phyloP scores from a whole-genome alignment of 2,888 invertebrate genomes.

The Pilophorus perplexus region DNA sequence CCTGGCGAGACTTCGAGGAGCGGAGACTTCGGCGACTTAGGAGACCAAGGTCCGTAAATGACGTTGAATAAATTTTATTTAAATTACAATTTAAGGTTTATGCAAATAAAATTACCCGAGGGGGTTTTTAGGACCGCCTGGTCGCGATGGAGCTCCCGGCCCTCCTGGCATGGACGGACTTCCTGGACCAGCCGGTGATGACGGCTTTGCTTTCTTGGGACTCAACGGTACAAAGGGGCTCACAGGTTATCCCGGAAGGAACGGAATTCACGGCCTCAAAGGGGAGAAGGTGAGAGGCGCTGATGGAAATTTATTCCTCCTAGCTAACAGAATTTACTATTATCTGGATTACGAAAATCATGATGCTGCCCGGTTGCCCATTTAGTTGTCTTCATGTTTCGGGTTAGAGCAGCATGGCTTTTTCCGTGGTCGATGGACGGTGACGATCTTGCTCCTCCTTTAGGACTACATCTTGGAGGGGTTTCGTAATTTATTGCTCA shows the following conservation, averaged over 20 bases:
- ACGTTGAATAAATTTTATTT: too few relatives aligned
- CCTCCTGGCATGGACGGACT: slow-evolving; percentile 48
- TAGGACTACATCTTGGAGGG: neutral
- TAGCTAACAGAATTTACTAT: too few relatives aligned
- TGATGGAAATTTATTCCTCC: too few relatives aligned
- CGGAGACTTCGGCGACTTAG: slow-evolving; percentile 34
- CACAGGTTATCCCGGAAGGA: slow-evolving; percentile 1
- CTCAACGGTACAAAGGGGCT: slow-evolving; percentile 24
- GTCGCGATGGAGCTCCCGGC: slow-evolving; percentile 48
- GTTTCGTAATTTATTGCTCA: neutral
- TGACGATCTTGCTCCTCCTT: neutral
- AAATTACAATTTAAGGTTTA: too few relatives aligned
- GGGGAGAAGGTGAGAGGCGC: slow-evolving; percentile 29
- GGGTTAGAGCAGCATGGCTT: too few relatives aligned
- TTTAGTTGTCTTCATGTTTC: too few relatives aligned
- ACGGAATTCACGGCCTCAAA: neutral
- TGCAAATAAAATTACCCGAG: too few relatives aligned
- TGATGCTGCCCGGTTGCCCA: too few relatives aligned
- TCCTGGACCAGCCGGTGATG: slow-evolving; percentile 49
- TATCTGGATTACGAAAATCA: too few relatives aligned
- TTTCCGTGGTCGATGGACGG: too few relatives aligned
- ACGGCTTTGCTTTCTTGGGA: slow-evolving; percentile 62
- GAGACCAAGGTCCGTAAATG: slow-evolving; percentile 12
- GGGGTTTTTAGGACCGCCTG: slow-evolving; percentile 61
- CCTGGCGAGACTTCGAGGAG: slow-evolving; percentile 13